Percentiles rank a stretch among this genome's conserved stretches.
Conservation (phyloP, 2,888 invertebrate genomes). For the Lasioglossum marginatum region DNA sequence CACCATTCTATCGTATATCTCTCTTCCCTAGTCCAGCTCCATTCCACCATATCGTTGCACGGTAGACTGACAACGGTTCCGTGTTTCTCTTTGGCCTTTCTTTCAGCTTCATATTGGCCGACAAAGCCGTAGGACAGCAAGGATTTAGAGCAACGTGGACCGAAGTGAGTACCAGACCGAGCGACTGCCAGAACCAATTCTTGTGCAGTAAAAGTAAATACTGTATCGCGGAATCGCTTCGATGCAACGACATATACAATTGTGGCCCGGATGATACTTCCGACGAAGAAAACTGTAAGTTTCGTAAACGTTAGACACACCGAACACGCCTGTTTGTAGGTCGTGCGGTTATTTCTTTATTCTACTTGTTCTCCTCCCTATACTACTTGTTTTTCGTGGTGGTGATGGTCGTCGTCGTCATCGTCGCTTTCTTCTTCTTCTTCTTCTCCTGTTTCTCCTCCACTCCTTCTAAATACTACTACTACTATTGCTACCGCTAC, state of each 20-base stretch:
- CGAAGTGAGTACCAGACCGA: constrained; percentile 90
- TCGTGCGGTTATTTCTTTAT: constrained; percentile 54
- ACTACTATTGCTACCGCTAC: not conserved
- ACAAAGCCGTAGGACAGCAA: constrained; percentile 96
- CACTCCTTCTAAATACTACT: not conserved
- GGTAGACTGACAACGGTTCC: not conserved
- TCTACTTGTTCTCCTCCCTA: constrained; percentile 2
- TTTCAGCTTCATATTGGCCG: constrained; percentile 95
- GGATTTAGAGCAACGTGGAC: constrained; percentile 98
- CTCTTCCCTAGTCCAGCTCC: not conserved
- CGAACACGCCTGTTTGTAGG: constrained; percentile 51
- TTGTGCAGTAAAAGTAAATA: constrained; percentile 90
- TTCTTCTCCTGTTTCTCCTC: constrained; percentile 36
- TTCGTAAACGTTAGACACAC: constrained; percentile 68
- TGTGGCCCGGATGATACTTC: constrained; percentile 92
- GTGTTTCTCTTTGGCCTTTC: not conserved
- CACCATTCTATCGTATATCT: not conserved
- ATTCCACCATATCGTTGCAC: not conserved
- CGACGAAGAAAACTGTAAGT: constrained; percentile 93
- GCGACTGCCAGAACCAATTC: constrained; percentile 87
- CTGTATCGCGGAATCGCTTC: constrained; percentile 92
- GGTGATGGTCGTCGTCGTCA: constrained; percentile 65
- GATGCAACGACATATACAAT: constrained; percentile 92
- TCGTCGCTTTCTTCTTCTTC: constrained; percentile 71
- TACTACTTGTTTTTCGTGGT: not conserved